Percentiles rank a stretch among this genome's conserved stretches.
Conservation (phyloP, 2,797 vertebrate genomes). For the Catamblyrhynchus diadema region DNA sequence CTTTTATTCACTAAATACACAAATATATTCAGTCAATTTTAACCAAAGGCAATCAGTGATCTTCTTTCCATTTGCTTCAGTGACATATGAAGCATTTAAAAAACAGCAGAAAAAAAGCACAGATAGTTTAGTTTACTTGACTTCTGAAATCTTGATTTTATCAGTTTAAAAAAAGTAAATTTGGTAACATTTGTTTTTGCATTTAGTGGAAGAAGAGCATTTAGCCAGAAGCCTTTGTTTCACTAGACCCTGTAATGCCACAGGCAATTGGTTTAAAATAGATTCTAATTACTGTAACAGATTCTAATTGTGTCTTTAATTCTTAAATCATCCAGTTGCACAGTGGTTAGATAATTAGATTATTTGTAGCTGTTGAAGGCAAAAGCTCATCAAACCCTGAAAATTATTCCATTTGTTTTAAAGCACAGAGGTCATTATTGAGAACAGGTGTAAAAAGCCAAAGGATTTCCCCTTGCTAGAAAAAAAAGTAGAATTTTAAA, state of each 20-base stretch:
- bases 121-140: not conserved
- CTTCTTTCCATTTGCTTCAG: not conserved
- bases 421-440: constrained; percentile 7
- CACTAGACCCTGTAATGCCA: constrained; percentile 21
- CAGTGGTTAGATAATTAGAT: constrained; percentile 46
- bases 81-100: not conserved
- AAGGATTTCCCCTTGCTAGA: not conserved
- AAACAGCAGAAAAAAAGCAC: not conserved
- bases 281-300: constrained; percentile 61
- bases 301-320: constrained; percentile 55
- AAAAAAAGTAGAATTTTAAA: not conserved
- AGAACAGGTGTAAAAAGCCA: constrained; percentile 17
- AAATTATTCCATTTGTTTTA: constrained; percentile 45
- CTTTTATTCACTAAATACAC: not conserved
- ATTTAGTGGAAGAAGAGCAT: not conserved
- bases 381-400: constrained; percentile 36
- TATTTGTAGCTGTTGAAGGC: constrained; percentile 55
- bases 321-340: constrained; percentile 49
- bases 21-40: not conserved
- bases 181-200: not conserved
- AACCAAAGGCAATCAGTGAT: not conserved
- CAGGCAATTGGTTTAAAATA: constrained; percentile 54
- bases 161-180: not conserved
- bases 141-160: not conserved
- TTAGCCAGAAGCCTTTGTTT: constrained; percentile 23